Evolutionary conservation across 2,797 vertebrate species (phyloP), one percentile per base, ranked within the genome.

Genomic region (Thalassophryne amazonica): DNA sequence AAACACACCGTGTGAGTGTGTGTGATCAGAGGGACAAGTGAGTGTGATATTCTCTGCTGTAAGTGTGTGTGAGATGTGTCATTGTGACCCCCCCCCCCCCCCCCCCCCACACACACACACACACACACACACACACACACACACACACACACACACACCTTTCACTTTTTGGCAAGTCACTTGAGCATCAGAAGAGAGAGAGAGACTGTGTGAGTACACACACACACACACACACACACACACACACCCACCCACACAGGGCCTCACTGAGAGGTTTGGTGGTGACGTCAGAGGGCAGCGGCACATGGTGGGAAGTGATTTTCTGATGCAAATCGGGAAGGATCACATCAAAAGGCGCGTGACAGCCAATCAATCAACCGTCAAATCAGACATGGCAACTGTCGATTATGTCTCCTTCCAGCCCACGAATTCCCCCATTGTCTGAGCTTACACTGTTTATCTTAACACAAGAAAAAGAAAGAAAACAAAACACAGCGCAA

Each of bases 321-420:
- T 95, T 94, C 94, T 93, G 93, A 96, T 94, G 93, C 92, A 96
- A 94, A 95, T 94, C 90, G 89, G 92, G 91, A 93, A 81, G 75
- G 86, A 89, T 84, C 80, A 69, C 82, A 88, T 88, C 86, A 89
- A 88, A n/a, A 89, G 88, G 72, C 82, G 86, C 89, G 89, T 93
- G 94, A 94, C 92, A 86, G 91, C 88, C 91, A 85, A 95, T 97
- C 94, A 93, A 94, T 97, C 95, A 97, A 90, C 88, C 93, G 93
- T 95, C 93, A 94, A 95, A 95, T 94, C 91, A 89, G 93, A 92
- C 92, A 91, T 94, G 93, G 93, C 93, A 93, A 92, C 76, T 90
- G 90, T 91, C 94, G 93, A 94, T 91, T 89, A 89, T 88, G 87
- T 88, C 87, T 90, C 88, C 86, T 93, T 93, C 90, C 90, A 92